A percentile compares a stretch with the other conserved stretches of the same genome.
Evolutionary conservation across 2,113 vertebrate species (phyloP).

Genomic region (Aythya baeri): DNA sequence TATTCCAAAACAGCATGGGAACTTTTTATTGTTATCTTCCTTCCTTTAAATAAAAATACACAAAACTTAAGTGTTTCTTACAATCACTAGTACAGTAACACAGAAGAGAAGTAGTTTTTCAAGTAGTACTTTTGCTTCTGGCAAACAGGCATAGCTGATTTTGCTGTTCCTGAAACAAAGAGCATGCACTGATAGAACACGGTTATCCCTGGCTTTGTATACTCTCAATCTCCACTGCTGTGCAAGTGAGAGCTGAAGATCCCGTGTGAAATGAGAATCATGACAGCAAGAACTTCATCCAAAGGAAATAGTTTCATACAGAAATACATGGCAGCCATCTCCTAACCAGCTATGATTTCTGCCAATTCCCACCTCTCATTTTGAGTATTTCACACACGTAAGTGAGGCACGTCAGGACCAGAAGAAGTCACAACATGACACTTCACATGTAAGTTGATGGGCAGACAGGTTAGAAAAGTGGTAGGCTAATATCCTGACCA

Average conservation of each 20-base stretch:
- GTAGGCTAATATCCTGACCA: background rate
- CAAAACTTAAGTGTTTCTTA: background rate
- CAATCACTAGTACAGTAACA: background rate
- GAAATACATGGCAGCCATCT: background rate
- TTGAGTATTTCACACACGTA: background rate
- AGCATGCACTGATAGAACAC: rapidly evolving
- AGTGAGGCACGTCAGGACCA: rapidly evolving
- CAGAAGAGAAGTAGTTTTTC: background rate
- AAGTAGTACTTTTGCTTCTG: background rate
- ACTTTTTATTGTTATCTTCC: background rate
- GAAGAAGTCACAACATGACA: background rate
- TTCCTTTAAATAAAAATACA: background rate
- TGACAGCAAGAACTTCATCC: background rate
- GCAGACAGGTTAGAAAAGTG: background rate
- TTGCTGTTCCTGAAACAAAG: background rate
- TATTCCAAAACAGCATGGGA: background rate
- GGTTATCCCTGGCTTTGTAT: background rate
- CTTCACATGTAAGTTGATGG: background rate
- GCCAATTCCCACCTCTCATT: background rate
- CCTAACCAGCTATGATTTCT: background rate
- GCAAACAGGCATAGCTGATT: background rate
- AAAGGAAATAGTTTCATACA: background rate
- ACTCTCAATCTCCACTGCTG: background rate
- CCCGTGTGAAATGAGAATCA: background rate
- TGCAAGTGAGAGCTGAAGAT: background rate